Base-by-base conservation (phyloP, 2,888 invertebrate species). In the Amphiduros pacificus region DNA sequence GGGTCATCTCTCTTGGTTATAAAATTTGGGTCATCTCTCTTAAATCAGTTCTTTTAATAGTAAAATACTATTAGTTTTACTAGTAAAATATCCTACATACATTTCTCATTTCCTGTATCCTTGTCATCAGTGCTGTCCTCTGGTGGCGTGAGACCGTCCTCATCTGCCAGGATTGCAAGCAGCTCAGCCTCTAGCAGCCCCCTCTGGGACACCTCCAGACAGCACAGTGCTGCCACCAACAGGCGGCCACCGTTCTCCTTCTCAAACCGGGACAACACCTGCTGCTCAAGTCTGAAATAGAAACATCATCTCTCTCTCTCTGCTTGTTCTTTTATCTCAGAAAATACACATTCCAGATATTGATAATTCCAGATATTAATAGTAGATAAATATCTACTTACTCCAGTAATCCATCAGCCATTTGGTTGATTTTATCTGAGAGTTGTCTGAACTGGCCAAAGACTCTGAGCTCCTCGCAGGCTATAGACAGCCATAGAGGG, bases 401-500 rank as follows among this genome's bases (percentile, higher is more conserved):
- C 78, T 77, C 76, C 0, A 78, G 70, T 9, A 81, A 71, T 29
- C 78, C 77, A 61, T 79, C 77, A 48, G 79, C 76, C 14, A 82
- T 68, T 29, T 69, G 67, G 36, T 70, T 69, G 61, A 82, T 80
- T 61, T 75, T 76, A 22, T 75, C 73, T 40, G 74, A 74, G 17
- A 81, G 68, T 3, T 74, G 69, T 5, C 68, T 60, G 44, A 64
- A 67, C 28, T 74, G 71, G 5, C 75, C 73, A 27, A 76, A 71
- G 22, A 77, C 71, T 55, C 78, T 69, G 5, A 82, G 61, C 57
- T 82, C 79, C 62, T 80, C 79, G 67, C 81, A 79, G 0, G 80
- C 81, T n/a, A 79, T 73, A 24, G 77, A 73, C 63, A 82, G 67
- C 82, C 82, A 82, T 14, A 82, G 71, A 0, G 81, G 81, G 67